Base-by-base conservation (phyloP, 2,888 invertebrate species). In the Plebejus melissa region DNA sequence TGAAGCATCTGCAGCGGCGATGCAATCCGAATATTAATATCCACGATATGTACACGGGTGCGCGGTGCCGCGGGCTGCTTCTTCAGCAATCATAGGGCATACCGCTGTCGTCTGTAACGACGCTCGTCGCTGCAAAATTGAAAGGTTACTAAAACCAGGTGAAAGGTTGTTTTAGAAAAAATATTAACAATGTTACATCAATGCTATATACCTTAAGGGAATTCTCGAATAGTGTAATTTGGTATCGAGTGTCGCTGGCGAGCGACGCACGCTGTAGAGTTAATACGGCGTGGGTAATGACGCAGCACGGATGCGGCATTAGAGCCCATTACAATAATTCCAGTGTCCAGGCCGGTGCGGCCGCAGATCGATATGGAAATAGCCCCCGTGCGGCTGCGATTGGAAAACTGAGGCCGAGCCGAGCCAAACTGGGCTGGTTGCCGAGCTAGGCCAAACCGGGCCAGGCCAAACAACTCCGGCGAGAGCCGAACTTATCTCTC, bases 1-100 rank as follows among this genome's bases (percentile, higher is more conserved):
- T 74, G 75, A 65, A 77, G 78, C 79, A 79, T 77, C 78, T 79
- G 79, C 76, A 76, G 76, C 72, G 75, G 71, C 65, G 28, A 75
- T 75, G 75, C 75, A 75, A 75, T 75, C 70, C 28, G 71, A 75
- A 75, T 75, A 75, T 71, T 75, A 75, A 75, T 75, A 75, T 75
- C 54, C n/a, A 54, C 72, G 13, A 54, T 28, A 32, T 2, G 5
- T 13, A 11, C 41, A 13, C 7, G 11, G 13, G 13, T 13, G 50
- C 13, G 7, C 38, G 58, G 22, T n/a, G 4, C 58, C 22, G 54
- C 11, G 16, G 1, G 54, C 13, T 54, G 16, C 54, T 54, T 13
- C 54, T 16, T 54, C 54, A 54, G 16, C 16, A 2, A 16, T 54
- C 4, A 16, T 54, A 1, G 13, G 16, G 22, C 0, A 2, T 5